Conservation (phyloP, 1,140 invertebrate genomes). For the Galendromus occidentalis region DNA sequence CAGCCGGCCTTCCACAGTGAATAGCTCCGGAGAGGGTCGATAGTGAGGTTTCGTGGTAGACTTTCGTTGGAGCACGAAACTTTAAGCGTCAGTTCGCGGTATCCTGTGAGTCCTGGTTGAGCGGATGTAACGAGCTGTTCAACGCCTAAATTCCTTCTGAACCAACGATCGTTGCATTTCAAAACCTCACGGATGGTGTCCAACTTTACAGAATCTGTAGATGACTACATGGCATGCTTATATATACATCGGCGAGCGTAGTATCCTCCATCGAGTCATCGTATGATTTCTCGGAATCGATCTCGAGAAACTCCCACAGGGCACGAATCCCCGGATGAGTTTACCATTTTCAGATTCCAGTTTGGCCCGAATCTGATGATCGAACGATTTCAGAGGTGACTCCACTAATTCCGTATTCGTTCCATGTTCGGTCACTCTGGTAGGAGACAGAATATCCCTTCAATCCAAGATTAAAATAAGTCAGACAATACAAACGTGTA, state of each 20-base stretch:
- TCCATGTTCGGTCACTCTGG: too few species aligned
- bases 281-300: too few species aligned
- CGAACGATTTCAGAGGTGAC: background rate
- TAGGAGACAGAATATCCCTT: too few species aligned
- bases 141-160: background rate
- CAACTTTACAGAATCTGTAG: background rate
- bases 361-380: background rate
- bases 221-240: too few species aligned
- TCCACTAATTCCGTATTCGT: background rate
- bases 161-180: background rate
- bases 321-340: too few species aligned
- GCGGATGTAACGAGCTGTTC: background rate
- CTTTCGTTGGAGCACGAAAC: background rate
- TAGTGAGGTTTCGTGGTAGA: too few species aligned
- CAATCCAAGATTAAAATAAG: too few species aligned
- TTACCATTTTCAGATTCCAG: background rate
- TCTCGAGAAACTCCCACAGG: too few species aligned
- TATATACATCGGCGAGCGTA: too few species aligned
- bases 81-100: background rate
- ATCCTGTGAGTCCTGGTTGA: background rate
- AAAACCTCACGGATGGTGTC: background rate
- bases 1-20: background rate
- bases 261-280: too few species aligned
- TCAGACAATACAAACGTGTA: too few species aligned
- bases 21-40: background rate